Percentiles rank a stretch among this genome's conserved stretches.
phyloP scores from a whole-genome alignment of 2,113 vertebrate genomes.

The Hylia prasina region DNA sequence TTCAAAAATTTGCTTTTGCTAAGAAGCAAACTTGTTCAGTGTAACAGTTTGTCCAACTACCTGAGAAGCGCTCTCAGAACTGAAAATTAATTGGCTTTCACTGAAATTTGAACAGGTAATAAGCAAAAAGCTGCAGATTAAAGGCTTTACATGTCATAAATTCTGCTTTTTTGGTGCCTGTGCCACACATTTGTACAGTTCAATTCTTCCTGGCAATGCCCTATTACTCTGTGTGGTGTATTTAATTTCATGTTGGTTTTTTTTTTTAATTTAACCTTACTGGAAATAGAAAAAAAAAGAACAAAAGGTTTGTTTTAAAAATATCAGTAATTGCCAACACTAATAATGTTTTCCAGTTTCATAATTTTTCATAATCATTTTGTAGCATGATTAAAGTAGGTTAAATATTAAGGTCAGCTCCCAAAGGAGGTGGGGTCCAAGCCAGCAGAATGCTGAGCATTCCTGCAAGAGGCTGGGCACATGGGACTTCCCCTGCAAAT shows the following conservation, averaged over 20 bases:
- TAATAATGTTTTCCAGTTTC: neutral
- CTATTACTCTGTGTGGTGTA: neutral
- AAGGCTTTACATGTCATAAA: neutral
- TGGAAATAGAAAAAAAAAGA: slow-evolving; percentile 12
- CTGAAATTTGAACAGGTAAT: slow-evolving; percentile 13
- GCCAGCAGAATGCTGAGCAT: neutral
- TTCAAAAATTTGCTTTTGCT: neutral
- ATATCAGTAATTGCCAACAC: neutral
- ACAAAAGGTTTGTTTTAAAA: slow-evolving; percentile 9
- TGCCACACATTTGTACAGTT: neutral
- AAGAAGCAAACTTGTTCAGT: slow-evolving; percentile 34
- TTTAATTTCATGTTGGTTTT: slow-evolving; percentile 12
- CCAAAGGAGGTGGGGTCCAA: neutral
- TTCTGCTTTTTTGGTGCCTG: neutral
- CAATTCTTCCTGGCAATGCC: neutral
- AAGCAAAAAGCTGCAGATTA: slow-evolving; percentile 15
- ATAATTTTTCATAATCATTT: slow-evolving; percentile 4
- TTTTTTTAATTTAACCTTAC: slow-evolving; percentile 22
- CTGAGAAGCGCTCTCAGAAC: neutral
- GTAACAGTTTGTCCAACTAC: neutral
- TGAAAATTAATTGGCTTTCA: slow-evolving; percentile 56
- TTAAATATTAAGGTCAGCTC: slow-evolving; percentile 29
- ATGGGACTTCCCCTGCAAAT: neutral
- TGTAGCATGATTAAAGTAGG: neutral
- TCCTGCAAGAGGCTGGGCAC: neutral